Evolutionary conservation across 2,888 invertebrate genomes (phyloP), one percentile per base, ranked within the genome.

Genomic region (Polyommatus iphigenia): DNA sequence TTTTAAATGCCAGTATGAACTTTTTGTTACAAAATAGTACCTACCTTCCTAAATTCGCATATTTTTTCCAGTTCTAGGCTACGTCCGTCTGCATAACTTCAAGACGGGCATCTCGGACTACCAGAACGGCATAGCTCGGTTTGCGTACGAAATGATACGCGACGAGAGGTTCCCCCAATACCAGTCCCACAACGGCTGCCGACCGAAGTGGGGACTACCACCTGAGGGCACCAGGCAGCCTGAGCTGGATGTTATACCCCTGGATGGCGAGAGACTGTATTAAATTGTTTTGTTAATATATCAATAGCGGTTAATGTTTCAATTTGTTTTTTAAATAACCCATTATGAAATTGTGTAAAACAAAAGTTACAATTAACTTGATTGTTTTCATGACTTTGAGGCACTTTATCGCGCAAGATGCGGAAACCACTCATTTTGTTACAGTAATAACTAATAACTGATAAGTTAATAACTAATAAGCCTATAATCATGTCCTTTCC

Each of bases 71-170:
- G 93, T 89, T 46, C 84, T 85, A 15, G 90, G 93, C 76, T 94
- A 92, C 86, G 87, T 85, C 15, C 89, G 93, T 0, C 88, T 88
- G 0, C 84, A 86, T 72, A 79, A 85, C 0, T 92, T 87, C 85
- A 89, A 88, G 83, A 93, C 91, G 0, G 93, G 90, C 1, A 78
- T 90, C 36, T 88, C 86, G 59, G 91, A 91, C 75, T 94, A 94
- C 86, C 91, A 91, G 86, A 81, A 84, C 46, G 83, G 87, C 83
- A 90, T 89, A 81, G 92, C 90, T 0, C 89, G 91, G 2, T 81
- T 93, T 80, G 93, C 93, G 79, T 94, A 91, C 82, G 91, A 92
- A 82, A 82, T 91, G 88, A 85, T 93, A 2, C 85, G 91, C 0
- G 91, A 92, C 81, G 87, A 89, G 76, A 87, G 91, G 3, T 86